phyloP scores from a whole-genome alignment of 2,113 vertebrate genomes.

The Gnathonemus echidnorhynchus region DNA sequence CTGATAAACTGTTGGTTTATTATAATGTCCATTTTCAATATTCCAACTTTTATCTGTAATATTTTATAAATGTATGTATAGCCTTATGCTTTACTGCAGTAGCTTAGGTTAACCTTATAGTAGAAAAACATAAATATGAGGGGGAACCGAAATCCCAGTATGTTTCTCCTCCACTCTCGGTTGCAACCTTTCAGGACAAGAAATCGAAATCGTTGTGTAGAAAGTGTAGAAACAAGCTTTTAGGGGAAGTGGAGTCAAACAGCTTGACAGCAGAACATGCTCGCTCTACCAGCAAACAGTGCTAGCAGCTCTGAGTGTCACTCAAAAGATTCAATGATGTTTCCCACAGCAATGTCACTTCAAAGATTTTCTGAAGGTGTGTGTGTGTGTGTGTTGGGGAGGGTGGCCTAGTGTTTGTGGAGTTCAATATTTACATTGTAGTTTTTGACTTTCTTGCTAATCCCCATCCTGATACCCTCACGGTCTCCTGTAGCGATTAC shows the following conservation, averaged over 20 bases:
- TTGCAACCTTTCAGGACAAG: background rate
- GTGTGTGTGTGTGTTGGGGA: background rate
- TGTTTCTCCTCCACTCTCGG: background rate
- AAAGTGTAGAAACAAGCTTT: background rate
- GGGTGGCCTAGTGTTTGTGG: background rate
- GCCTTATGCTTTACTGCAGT: background rate
- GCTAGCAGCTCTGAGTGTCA: background rate
- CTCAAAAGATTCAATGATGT: background rate
- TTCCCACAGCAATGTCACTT: background rate
- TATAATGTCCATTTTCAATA: background rate
- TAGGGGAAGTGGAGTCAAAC: background rate
- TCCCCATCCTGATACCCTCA: background rate
- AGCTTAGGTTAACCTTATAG: background rate
- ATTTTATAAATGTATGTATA: background rate
- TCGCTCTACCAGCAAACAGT: conserved; percentile 24
- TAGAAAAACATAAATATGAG: background rate
- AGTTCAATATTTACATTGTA: conserved; percentile 10
- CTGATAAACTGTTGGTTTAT: background rate
- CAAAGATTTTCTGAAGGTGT: background rate
- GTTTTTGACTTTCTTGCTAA: background rate
- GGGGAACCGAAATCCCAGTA: background rate
- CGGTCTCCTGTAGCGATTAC: background rate
- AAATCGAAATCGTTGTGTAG: background rate
- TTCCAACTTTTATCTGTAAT: background rate
- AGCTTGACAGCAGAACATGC: background rate